Evolutionary conservation across 2,888 invertebrate species (phyloP), one percentile per base, ranked within the genome.

Genomic region (Erebia ligea): DNA sequence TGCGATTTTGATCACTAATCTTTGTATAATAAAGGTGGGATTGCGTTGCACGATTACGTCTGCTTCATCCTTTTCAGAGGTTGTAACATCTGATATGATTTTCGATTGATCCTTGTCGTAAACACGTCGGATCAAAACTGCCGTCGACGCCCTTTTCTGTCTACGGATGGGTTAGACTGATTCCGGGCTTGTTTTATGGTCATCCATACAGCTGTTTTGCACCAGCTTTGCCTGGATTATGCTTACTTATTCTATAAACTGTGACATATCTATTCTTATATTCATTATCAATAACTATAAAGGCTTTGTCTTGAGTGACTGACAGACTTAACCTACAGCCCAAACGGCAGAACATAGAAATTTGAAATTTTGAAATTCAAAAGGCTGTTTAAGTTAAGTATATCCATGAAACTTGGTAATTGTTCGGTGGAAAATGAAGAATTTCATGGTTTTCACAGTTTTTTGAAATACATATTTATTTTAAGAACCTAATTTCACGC

Each of bases 171-270:
- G 5, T 1, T 19, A n/a, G n/a, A 10, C 59, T 61, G 61, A 42
- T 61, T 61, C 61, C 61, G 42, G 42, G 61, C 19, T n/a, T 17
- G 61, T n/a, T 59, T 59, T 59, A 40, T 42, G 40, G 42, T 19
- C 42, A 59, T 42, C 17, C 1, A 10, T 19, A 10, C 3, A 15
- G 50, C n/a, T 50, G n/a, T 50, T n/a, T n/a, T n/a, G n/a, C 50
- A 3, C 50, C 15, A 50, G 15, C 50, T 50, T 50, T 2, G 8
- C 6, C 1, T 6, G 4, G n/a, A 50, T 15, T 15, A 48, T 48
- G 10, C 15, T 48, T 15, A 48, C 15, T 48, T 13, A 45, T 45
- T 45, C 10, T 45, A 45, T 45, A 13, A 45, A 15, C 48, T 13
- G 13, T 5, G 48, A 15, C 13, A 15, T 11, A 13, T 48, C 48